Conservation (phyloP, 2,888 invertebrate genomes). For the Pachydiplax longipennis region DNA sequence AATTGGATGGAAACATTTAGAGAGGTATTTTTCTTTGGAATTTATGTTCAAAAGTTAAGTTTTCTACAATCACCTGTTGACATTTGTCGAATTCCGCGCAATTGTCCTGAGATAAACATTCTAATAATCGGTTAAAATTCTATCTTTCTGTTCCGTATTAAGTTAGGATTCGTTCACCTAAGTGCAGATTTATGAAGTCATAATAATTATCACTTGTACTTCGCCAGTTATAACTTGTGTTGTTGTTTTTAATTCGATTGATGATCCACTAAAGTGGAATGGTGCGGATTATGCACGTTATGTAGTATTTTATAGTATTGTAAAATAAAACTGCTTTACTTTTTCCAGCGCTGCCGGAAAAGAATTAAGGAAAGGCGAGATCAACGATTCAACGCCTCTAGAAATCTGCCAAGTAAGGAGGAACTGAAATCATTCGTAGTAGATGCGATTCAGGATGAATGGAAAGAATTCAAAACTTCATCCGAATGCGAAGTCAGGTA, state of each 20-base stretch:
- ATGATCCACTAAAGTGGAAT: background rate
- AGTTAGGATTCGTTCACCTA: background rate
- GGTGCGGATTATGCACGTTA: too few species aligned
- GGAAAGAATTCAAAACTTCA: background rate
- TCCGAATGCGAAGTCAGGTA: background rate
- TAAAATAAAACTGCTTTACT: background rate
- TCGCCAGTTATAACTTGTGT: background rate
- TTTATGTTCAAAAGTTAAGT: background rate
- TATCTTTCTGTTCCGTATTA: background rate
- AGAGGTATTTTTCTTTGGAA: background rate
- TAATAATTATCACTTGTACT: background rate
- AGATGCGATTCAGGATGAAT: slow-evolving; percentile 2
- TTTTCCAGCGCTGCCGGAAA: background rate
- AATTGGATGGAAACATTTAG: background rate
- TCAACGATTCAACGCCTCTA: background rate
- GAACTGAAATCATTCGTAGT: background rate
- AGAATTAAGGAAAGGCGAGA: slow-evolving; percentile 2
- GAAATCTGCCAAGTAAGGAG: slow-evolving; percentile 3
- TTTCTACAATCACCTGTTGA: background rate
- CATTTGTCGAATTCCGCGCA: background rate
- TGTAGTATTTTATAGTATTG: too few species aligned
- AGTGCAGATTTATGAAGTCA: too few species aligned
- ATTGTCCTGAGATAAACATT: background rate
- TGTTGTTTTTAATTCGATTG: background rate
- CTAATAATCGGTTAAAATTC: background rate